Base-by-base conservation (phyloP, 2,797 vertebrate genomes). In the Leuciscus waleckii region DNA sequence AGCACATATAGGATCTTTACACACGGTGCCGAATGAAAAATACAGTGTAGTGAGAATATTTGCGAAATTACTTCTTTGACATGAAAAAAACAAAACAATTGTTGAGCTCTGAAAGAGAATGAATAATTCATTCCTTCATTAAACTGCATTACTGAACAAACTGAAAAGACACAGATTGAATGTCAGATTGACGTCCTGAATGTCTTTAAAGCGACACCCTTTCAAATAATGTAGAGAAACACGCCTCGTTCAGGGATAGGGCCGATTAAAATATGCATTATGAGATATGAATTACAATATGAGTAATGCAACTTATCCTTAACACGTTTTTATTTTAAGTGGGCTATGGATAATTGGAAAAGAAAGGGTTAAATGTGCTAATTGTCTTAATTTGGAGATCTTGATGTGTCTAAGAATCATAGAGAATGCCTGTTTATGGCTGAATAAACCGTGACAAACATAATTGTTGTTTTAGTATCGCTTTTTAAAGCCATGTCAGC, bases 401-500 rank as follows among this genome's bases (percentile, higher is more conserved):
- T 11, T 37, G 8, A 68, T 21, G 32, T 21, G 17, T 68, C 37
- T 19, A 67, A 17, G 16, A 32, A 17, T 67, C 63, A 19, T 19
- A 67, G 3, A 19, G 32, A 37, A 41, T 0, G 23, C n/a, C 6
- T 3, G 21, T n/a, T 70, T 26, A 51, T 7, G 21, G 11, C 2
- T n/a, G 13, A 32, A 37, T 58, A 16, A 46, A 58, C 8, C 16
- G 19, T 11, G 37, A 94, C 95, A 95, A 54, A 3, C 49, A 23
- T 1, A 23, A 56, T 7, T 23, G 54, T 23, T 56, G 21, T 56
- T 56, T 23, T 4, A 23, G 7, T 10, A 23, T 0, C 8, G 7
- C 51, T 9, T 56, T 54, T 2, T 54, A 21, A 23, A 56, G 54
- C 54, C 21, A 10, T 23, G 21, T 56, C 51, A 21, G 49, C 17